Conservation (phyloP, 2,888 invertebrate species). For the Andrena bicolor region DNA sequence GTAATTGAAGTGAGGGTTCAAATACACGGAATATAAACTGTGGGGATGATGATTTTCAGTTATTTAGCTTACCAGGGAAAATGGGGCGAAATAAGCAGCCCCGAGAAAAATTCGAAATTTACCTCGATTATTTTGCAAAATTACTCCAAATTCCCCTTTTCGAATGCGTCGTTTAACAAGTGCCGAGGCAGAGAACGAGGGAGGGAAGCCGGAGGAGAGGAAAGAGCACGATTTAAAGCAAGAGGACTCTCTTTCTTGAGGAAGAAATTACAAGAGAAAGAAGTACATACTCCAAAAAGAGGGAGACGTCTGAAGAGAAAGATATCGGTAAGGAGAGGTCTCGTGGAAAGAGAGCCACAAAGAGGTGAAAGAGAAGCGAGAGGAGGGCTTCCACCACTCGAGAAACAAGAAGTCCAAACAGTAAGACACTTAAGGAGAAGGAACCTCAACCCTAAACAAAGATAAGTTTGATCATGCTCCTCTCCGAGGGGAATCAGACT, state of each 20-base stretch:
- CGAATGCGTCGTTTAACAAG: conserved; percentile 29
- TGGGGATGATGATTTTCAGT: conserved; percentile 36
- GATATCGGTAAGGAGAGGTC: too few relatives aligned
- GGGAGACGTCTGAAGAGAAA: too few relatives aligned
- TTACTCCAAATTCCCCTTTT: conserved; percentile 41
- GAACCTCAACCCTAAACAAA: not conserved
- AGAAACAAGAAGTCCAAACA: too few relatives aligned
- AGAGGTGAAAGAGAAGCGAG: too few relatives aligned
- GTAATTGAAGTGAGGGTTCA: too few relatives aligned
- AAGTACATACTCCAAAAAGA: conserved; percentile 5
- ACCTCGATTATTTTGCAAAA: not conserved
- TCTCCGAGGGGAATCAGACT: too few relatives aligned
- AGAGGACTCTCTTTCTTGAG: not conserved
- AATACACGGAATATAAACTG: too few relatives aligned
- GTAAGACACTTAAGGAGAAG: conserved; percentile 15
- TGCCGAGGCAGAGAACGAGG: not conserved
- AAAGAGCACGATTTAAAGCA: conserved; percentile 41
- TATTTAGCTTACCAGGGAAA: not conserved
- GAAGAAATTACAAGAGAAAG: not conserved
- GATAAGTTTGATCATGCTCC: conserved; percentile 8
- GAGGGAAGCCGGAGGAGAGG: not conserved
- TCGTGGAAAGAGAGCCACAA: too few relatives aligned
- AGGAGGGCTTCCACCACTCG: too few relatives aligned
- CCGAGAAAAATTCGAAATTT: conserved; percentile 34
- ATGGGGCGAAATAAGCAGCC: not conserved